Base-by-base conservation (phyloP, 2,797 vertebrate genomes). In the Jordanella pulchra region DNA sequence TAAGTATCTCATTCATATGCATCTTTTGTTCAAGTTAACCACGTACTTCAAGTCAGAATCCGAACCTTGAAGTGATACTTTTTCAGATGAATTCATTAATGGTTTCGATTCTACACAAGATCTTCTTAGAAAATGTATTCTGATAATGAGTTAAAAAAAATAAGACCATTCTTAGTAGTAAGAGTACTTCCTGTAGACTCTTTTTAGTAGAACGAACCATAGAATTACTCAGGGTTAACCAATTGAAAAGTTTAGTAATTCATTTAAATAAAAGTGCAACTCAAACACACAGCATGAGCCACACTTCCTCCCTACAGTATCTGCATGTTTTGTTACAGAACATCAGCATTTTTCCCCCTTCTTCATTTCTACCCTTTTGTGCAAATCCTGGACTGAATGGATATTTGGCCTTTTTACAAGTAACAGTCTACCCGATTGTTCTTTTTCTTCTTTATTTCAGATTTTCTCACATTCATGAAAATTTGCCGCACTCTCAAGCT, bases 401-500 rank as follows among this genome's bases (percentile, higher is more conserved):
- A 73, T 30, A 72, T 65, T 67, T 10, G 67, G 14, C 28, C 27
- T 27, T 42, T 71, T 32, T 63, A 23, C 18, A 25, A 55, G 10
- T 4, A 1, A 18, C 4, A 4, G 77, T 44, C 42, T 28, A 66
- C n/a, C 48, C 4, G 2, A 65, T 65, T 67, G n/a, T 75, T 60
- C 65, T 63, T 44, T 25, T 61, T 42, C 21, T 14, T 53, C 56
- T 53, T 75, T 3, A 17, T 54, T 77, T 51, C 12, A 71, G 45
- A 70, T 72, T 65, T 35, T 45, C 51, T 73, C 58, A 28, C 67
- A 51, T 73, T 60, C 63, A 60, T 51, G 44, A 50, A 84, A 81
- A 77, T 47, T 63, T 67, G 54, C 51, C 69, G 71, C 65, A 21
- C 45, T 1, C 65, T 84, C 60, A 75, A 72, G 79, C 76, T 83